A percentile compares a stretch with the other conserved stretches of the same genome.
Conservation (phyloP, 2,888 invertebrate species). For the Venusia cambrica region DNA sequence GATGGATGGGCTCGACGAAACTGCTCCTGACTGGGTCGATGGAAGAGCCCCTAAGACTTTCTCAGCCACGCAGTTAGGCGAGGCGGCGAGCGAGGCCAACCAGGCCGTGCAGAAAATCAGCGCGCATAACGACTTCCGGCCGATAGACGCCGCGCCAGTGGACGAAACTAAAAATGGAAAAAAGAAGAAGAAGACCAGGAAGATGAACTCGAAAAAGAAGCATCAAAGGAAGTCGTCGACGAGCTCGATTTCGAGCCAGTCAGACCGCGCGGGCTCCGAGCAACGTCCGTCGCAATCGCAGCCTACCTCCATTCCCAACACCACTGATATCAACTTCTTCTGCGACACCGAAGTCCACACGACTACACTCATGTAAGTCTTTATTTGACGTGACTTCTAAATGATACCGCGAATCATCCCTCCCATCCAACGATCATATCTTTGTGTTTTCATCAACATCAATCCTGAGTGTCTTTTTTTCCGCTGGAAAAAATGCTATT, state of each 20-base stretch:
- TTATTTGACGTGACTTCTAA: neutral
- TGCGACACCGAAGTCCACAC: slow-evolving; percentile 95
- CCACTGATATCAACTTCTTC: slow-evolving; percentile 86
- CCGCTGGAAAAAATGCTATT: too few species aligned
- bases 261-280: slow-evolving; percentile 74
- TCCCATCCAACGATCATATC: neutral
- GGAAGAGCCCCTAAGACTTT: slow-evolving; percentile 77
- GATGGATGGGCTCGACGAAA: slow-evolving; percentile 83
- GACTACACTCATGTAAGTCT: slow-evolving; percentile 77
- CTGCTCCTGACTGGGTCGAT: slow-evolving; percentile 69
- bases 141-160: slow-evolving; percentile 69
- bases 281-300: slow-evolving; percentile 55
- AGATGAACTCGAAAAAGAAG: slow-evolving; percentile 89
- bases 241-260: slow-evolving; percentile 76
- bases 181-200: slow-evolving; percentile 90
- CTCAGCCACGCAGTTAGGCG: slow-evolving; percentile 76
- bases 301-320: slow-evolving; percentile 56
- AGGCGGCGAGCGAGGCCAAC: slow-evolving; percentile 66
- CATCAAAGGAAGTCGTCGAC: slow-evolving; percentile 86
- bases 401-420: slow-evolving; percentile 4
- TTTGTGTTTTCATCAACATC: too few species aligned
- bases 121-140: slow-evolving; percentile 83
- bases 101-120: slow-evolving; percentile 83
- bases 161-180: slow-evolving; percentile 81
- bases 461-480: too few species aligned